phyloP scores from a whole-genome alignment of 2,797 vertebrate species.

The Pseudomugil tenellus region DNA sequence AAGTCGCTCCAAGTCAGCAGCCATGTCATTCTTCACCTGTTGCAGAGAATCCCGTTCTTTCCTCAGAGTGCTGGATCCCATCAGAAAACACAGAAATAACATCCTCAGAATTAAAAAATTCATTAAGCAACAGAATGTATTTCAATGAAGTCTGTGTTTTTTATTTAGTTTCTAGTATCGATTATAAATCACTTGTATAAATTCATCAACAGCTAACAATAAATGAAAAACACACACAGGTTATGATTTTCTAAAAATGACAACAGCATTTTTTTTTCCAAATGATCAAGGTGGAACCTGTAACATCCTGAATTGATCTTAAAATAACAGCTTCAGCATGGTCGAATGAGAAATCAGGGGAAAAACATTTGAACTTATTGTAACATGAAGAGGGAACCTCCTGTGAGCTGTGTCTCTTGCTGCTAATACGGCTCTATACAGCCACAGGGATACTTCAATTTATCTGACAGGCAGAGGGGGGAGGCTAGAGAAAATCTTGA shows the following conservation, averaged over 20 bases:
- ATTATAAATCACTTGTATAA: constrained; percentile 4
- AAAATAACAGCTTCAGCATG: constrained; percentile 25
- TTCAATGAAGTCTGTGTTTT: neutral
- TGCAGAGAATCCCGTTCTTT: constrained; percentile 90
- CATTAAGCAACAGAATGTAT: neutral
- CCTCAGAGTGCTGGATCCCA: constrained; percentile 86
- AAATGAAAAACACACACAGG: constrained; percentile 4
- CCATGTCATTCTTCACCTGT: constrained; percentile 95
- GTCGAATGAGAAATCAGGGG: constrained; percentile 19
- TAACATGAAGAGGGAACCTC: constrained; percentile 18
- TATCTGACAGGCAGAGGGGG: constrained; percentile 18
- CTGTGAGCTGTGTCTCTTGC: constrained; percentile 22
- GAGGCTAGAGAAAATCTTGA: constrained; percentile 38
- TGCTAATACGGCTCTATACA: constrained; percentile 9
- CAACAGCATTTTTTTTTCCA: neutral
- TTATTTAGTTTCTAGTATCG: neutral
- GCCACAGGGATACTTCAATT: constrained; percentile 43
- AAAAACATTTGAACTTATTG: constrained; percentile 8
- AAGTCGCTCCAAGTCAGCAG: constrained; percentile 93
- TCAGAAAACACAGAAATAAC: constrained; percentile 19
- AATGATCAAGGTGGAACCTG: constrained; percentile 48
- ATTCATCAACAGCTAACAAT: constrained; percentile 3
- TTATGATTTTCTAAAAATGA: constrained; percentile 20
- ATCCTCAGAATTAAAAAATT: too few relatives aligned
- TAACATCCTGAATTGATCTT: constrained; percentile 46